These are phyloP conservation scores for Stenchaetothrips biformis DNA, from an alignment of 2,888 invertebrate species.

Conservation along the genomic window DNA sequence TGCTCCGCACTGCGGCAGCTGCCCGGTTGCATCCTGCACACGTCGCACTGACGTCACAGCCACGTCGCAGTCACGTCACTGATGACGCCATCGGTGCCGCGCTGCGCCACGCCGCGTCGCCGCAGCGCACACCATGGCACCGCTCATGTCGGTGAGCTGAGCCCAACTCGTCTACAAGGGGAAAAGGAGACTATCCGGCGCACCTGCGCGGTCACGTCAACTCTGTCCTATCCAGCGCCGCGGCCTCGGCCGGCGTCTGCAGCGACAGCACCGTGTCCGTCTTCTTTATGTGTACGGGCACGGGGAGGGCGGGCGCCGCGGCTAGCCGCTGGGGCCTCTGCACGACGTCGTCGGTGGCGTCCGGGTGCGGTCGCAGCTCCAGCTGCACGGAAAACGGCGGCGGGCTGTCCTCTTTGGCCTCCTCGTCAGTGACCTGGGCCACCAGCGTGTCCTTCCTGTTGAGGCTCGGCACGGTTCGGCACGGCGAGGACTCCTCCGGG, in stretches of 20 bases:
- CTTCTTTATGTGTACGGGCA: constrained; percentile 12
- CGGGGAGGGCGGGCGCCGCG: not conserved
- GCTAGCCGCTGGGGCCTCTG: not conserved
- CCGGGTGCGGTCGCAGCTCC: not conserved
- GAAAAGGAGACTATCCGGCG: too few relatives aligned
- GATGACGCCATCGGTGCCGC: too few relatives aligned
- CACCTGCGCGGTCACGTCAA: not conserved
- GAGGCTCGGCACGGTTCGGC: not conserved
- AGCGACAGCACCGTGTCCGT: not conserved
- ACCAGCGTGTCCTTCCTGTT: constrained; percentile 20
- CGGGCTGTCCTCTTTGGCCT: not conserved
- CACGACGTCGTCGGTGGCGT: not conserved
- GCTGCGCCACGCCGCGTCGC: too few relatives aligned
- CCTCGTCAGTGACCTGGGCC: not conserved
- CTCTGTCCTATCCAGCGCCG: constrained; percentile 10
- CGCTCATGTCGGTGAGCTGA: too few relatives aligned
- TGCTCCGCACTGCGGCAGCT: too few relatives aligned
- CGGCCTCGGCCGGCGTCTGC: constrained; percentile 11
- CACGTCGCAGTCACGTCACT: too few relatives aligned
- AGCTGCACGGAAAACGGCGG: constrained; percentile 10
- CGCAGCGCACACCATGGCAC: too few relatives aligned
- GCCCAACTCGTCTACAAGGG: too few relatives aligned
- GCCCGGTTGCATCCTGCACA: too few relatives aligned
- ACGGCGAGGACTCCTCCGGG: not conserved
- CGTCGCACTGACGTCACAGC: too few relatives aligned